Percentiles rank a stretch among this genome's conserved stretches.
These are phyloP conservation scores for Delphinus delphis DNA, from an alignment of 2,113 vertebrate genomes.

Conservation along the genomic window DNA sequence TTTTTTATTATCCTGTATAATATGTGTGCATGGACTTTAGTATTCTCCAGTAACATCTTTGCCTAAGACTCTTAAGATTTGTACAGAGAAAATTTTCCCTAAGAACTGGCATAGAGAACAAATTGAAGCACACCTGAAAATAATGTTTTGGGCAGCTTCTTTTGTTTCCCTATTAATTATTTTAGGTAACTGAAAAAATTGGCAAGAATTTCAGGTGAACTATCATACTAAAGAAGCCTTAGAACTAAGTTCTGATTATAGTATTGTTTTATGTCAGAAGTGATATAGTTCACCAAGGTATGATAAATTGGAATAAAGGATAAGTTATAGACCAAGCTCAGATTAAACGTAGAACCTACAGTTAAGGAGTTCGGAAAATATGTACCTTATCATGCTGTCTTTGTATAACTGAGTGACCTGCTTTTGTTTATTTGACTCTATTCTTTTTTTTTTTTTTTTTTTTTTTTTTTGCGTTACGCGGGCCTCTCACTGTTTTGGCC, in stretches of 20 bases:
- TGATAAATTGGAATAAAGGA: background rate
- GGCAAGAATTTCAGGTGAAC: background rate
- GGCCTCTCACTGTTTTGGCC: no score
- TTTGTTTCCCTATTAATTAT: background rate
- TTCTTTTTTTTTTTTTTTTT: slow-evolving; percentile 24
- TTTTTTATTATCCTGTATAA: background rate
- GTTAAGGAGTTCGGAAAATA: slow-evolving; percentile 12
- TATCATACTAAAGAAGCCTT: background rate
- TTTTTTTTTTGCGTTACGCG: background rate
- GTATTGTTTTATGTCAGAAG: slow-evolving; percentile 4
- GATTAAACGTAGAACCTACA: background rate
- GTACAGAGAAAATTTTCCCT: background rate
- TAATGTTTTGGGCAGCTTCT: background rate
- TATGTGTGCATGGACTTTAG: background rate
- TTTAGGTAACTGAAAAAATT: slow-evolving; percentile 51
- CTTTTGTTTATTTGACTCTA: background rate
- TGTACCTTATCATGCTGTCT: background rate
- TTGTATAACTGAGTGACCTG: background rate
- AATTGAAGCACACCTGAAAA: background rate
- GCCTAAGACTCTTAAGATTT: background rate
- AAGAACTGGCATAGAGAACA: background rate
- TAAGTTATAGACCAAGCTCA: background rate
- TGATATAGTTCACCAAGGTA: background rate
- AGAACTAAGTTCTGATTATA: background rate
- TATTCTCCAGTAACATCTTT: background rate